Evolutionary conservation across 2,888 invertebrate genomes (phyloP), one percentile per base, ranked within the genome.

Genomic region (Leucophora obtusa): DNA sequence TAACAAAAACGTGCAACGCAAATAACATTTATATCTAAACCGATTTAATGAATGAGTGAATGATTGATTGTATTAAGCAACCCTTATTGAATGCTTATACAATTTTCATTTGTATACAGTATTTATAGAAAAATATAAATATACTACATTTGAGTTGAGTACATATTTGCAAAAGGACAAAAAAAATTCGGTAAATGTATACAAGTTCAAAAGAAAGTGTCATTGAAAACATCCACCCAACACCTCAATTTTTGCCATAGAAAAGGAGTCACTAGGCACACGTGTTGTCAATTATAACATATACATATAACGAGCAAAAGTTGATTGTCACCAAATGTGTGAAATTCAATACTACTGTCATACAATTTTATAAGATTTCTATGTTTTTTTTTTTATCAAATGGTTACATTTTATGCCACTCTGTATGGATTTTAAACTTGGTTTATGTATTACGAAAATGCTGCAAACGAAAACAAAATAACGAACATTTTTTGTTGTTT

Each of bases 11-110:
- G 71, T 77, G 65, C 65, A 70, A 70, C 10, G 38, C 43, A 63
- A 75, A 68, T 56, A 77, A 70, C 17, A 71, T 66, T 77, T 77
- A 60, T 53, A 60, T 60, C 71, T 71, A 77, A 77, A 71, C 77
- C 77, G 77, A 71, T 77, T 77, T 66, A 77, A 77, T 54, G 77
- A 71, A 65, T 65, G 76, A 71, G 58, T 63, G 76, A 70, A 59
- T 77, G 77, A 77, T 66, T 66, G 33, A 33, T 54, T 60, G 43
- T 43, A 56, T 65, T 63, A 50, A 71, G 60, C 71, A 71, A 28
- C 56, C 28, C 77, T 66, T 71, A 71, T 35, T 15, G 33, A 50
- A 70, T 21, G n/a, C 50, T 47, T 50, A 59, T 21, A 66, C 56
- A 65, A 74, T 28, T 6, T 28, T 7, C 28, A 7, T 3, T 28